These are phyloP conservation scores for Siderastrea siderea DNA, from an alignment of 92 coral and sea anemone genomes.

Conservation along the genomic window DNA sequence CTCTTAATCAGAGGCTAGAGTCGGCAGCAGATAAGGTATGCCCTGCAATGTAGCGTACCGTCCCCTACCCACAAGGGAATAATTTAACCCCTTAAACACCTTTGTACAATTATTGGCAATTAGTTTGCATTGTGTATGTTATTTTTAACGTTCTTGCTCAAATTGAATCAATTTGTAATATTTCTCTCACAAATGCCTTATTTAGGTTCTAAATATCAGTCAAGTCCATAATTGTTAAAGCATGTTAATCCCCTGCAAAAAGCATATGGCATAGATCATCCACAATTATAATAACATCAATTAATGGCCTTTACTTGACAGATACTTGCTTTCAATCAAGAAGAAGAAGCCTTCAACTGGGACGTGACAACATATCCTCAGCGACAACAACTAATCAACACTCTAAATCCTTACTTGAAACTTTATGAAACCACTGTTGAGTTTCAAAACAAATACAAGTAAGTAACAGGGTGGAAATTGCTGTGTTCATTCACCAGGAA, in stretches of 20 bases:
- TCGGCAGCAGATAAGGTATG: conserved; percentile 94
- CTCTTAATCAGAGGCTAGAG: conserved; percentile 91
- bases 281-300: no score
- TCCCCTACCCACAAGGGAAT: no score
- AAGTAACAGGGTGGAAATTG: conserved; percentile 8
- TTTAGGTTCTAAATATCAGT: no score
- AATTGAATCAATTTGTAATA: no score
- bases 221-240: no score
- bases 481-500: neutral
- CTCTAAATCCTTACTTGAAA: conserved; percentile 92
- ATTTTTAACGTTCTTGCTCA: no score
- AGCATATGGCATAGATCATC: no score
- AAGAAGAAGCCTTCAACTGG: conserved; percentile 99
- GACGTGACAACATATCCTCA: conserved; percentile 96
- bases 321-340: conserved; percentile 95
- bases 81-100: no score
- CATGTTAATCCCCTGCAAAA: no score
- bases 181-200: no score
- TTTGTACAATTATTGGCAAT: no score
- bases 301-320: conserved; percentile 6
- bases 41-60: neutral
- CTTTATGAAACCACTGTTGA: conserved; percentile 99
- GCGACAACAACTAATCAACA: conserved; percentile 95
- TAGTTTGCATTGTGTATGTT: no score
- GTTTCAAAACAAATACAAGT: conserved; percentile 97